Evolutionary conservation across 2,888 invertebrate genomes (phyloP), one percentile per base, ranked within the genome.

Genomic region (Macaria liturata): DNA sequence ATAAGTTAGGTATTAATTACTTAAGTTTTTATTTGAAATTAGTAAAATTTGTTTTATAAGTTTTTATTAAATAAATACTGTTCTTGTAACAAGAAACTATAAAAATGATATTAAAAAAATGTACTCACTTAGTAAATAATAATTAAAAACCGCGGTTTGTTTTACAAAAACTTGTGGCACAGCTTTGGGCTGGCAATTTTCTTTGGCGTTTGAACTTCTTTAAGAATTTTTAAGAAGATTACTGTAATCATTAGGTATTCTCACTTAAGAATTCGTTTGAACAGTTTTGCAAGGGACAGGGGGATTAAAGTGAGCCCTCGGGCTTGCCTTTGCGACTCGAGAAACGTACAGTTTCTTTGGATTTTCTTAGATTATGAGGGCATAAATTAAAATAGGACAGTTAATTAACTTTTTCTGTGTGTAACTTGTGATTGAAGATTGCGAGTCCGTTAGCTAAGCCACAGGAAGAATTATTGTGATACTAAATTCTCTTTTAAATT

Each of bases 211-310:
- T 83, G 83, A 84, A 83, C 79, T 86, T 79, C 84, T 87, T 83
- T 81, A 76, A 80, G 86, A 84, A 88, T 88, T 83, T 78, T 82
- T 86, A 84, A 85, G 71, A 75, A 90, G 90, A 90, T 91, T 89
- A 88, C 84, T 84, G 83, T 81, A 85, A 84, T 86, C 86, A 90
- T 91, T 89, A 88, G 75, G 73, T 78, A 91, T 91, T 89, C 91
- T 80, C 81, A 88, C 83, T 87, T 75, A 70, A 75, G 71, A 65
- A 61, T 61, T 59, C 59, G 67, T 69, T 72, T 72, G 71, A 58
- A 68, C 67, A 69, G 71, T 70, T 68, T 78, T 78, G 82, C 62
- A 69, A 69, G 79, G 82, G 88, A 90, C 90, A 88, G 69, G 65
- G 66, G 83, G 87, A 88, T 89, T 86, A 89, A 88, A 90, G 87